Evolutionary conservation across 2,888 invertebrate species (phyloP).

Genomic region (Drosophila kuntzei): DNA sequence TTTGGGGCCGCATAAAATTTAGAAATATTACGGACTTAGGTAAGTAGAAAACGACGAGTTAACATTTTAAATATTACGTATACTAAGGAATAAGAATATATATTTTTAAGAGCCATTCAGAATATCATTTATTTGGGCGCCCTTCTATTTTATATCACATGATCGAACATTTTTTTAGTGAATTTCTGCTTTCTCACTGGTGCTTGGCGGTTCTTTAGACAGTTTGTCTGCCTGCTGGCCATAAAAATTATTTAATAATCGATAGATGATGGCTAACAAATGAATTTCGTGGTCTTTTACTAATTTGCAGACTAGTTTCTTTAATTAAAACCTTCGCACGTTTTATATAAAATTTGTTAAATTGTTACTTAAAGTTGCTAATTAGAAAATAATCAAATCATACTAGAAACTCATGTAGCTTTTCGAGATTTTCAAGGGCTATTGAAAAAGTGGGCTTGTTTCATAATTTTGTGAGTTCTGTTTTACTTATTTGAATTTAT

Average conservation of each 20-base stretch:
- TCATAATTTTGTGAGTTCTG: constrained; percentile 22
- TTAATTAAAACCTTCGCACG: constrained; percentile 59
- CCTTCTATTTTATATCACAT: constrained; percentile 40
- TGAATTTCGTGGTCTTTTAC: constrained; percentile 50
- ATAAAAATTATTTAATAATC: constrained; percentile 23
- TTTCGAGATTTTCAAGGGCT: constrained; percentile 23
- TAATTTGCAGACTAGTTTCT: constrained; percentile 72
- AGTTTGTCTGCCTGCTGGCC: constrained; percentile 26
- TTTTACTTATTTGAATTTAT: constrained; percentile 26
- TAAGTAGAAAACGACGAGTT: constrained; percentile 22
- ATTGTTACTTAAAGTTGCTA: constrained; percentile 58
- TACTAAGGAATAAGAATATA: background rate
- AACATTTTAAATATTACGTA: background rate
- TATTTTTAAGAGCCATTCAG: background rate
- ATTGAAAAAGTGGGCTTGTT: constrained; percentile 67
- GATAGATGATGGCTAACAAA: constrained; percentile 22
- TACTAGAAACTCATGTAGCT: background rate
- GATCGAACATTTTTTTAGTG: constrained; percentile 19
- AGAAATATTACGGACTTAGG: constrained; percentile 37
- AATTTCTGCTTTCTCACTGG: constrained; percentile 21
- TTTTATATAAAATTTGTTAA: constrained; percentile 16
- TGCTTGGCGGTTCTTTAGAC: constrained; percentile 41
- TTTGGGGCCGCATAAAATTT: constrained; percentile 28
- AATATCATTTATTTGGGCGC: background rate
- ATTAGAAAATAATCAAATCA: constrained; percentile 29